Evolutionary conservation across 2,888 invertebrate species (phyloP).

Genomic region (Eumerus sabulonum): DNA sequence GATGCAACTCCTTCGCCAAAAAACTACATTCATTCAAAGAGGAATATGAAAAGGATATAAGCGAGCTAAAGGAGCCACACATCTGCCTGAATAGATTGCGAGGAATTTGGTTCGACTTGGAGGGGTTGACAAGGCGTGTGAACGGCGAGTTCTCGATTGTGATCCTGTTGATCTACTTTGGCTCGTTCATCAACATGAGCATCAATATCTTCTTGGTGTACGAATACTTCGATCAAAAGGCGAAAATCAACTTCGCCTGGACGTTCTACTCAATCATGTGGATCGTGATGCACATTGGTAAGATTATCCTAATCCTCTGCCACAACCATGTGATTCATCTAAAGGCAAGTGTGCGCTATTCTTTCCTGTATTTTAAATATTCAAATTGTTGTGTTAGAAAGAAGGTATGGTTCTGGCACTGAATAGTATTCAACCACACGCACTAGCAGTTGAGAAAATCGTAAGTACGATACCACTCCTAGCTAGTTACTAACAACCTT

Average conservation of each 20-base stretch:
- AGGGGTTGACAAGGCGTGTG: slow-evolving; percentile 67
- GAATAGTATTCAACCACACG: slow-evolving; percentile 60
- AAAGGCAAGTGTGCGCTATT: slow-evolving; percentile 63
- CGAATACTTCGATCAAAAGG: slow-evolving; percentile 60
- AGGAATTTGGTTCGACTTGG: slow-evolving; percentile 61
- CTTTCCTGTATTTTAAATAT: not conserved
- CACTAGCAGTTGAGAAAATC: slow-evolving; percentile 63
- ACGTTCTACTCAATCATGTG: slow-evolving; percentile 64
- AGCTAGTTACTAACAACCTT: not conserved
- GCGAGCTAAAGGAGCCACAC: slow-evolving; percentile 33
- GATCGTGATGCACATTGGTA: slow-evolving; percentile 68
- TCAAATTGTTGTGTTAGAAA: slow-evolving; percentile 64
- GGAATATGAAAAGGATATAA: slow-evolving; percentile 25
- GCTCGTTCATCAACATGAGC: slow-evolving; percentile 69
- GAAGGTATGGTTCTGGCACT: slow-evolving; percentile 59
- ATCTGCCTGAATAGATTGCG: slow-evolving; percentile 54
- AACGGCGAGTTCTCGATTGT: slow-evolving; percentile 68
- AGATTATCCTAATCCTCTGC: no score
- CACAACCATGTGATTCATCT: slow-evolving; percentile 65
- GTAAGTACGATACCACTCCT: slow-evolving; percentile 47
- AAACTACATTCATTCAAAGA: slow-evolving; percentile 44
- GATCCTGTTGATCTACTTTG: slow-evolving; percentile 68
- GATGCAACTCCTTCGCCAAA: slow-evolving; percentile 54
- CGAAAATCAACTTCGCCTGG: slow-evolving; percentile 30
- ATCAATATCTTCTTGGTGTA: slow-evolving; percentile 71